Conservation (phyloP, 1,140 invertebrate genomes). For the Drosophila ogumai region DNA sequence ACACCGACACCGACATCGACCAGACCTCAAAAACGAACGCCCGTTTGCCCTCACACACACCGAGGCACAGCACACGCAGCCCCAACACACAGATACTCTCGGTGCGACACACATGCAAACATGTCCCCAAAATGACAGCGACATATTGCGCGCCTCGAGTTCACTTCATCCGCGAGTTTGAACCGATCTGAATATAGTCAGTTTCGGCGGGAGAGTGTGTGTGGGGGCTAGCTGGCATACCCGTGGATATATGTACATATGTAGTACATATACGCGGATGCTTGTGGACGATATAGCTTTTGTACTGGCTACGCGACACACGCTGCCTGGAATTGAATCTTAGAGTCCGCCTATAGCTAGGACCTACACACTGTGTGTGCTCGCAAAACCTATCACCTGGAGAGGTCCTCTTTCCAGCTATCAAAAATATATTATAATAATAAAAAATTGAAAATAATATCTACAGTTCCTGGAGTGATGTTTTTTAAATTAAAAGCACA, state of each 20-base stretch:
- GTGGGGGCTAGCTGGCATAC: constrained; percentile 18
- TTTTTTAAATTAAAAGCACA: background rate
- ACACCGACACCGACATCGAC: constrained; percentile 52
- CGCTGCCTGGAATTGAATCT: constrained; percentile 22
- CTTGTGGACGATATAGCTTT: constrained; percentile 23
- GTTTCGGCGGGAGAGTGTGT: constrained; percentile 17
- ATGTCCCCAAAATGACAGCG: constrained; percentile 53
- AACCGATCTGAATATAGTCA: constrained; percentile 53
- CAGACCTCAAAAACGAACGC: constrained; percentile 53
- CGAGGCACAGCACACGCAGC: constrained; percentile 1
- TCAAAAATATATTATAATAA: too few relatives aligned
- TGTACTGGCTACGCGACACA: constrained; percentile 18
- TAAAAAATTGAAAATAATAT: too few relatives aligned
- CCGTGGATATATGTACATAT: constrained; percentile 18
- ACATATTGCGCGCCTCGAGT: constrained; percentile 53
- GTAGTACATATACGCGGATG: constrained; percentile 17
- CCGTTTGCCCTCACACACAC: constrained; percentile 45
- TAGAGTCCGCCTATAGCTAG: constrained; percentile 6
- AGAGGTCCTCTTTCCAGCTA: background rate
- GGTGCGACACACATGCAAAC: constrained; percentile 11
- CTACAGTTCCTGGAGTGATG: background rate
- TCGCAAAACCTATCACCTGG: background rate
- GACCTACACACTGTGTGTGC: constrained; percentile 19
- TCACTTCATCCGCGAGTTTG: constrained; percentile 46
- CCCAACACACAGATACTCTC: constrained; percentile 22